Conservation (phyloP, 2,797 vertebrate species). For the Anabas testudineus region DNA sequence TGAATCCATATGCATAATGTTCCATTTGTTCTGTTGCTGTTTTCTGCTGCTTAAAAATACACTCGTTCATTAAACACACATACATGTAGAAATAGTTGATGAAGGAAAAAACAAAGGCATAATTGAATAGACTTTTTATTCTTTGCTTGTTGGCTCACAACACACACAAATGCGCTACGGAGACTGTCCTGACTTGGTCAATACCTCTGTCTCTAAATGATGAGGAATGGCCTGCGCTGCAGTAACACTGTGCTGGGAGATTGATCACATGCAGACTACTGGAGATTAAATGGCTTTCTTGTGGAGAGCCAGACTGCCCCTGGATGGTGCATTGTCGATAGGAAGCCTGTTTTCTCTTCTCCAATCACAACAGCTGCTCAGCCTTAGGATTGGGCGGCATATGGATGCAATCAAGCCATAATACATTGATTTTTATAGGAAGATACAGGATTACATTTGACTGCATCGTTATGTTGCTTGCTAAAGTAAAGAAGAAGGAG, state of each 20-base stretch:
- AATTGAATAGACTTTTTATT: conserved; percentile 37
- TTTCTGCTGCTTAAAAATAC: neutral
- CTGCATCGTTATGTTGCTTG: conserved; percentile 20
- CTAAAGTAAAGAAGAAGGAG: conserved; percentile 11
- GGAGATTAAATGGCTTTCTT: conserved; percentile 81
- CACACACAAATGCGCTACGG: conserved; percentile 54
- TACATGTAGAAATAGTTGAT: neutral
- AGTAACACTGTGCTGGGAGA: conserved; percentile 77
- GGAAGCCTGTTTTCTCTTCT: conserved; percentile 47
- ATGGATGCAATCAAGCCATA: conserved; percentile 31
- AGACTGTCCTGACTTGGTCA: conserved; percentile 71
- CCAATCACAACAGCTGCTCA: conserved; percentile 40
- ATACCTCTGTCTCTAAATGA: conserved; percentile 80
- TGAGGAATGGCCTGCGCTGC: conserved; percentile 79
- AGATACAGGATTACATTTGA: conserved; percentile 22
- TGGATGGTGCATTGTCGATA: conserved; percentile 69
- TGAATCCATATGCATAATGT: neutral
- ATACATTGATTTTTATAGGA: conserved; percentile 33
- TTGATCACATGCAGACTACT: conserved; percentile 82
- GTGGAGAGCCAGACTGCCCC: conserved; percentile 65
- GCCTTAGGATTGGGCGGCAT: conserved; percentile 28
- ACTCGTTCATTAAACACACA: neutral
- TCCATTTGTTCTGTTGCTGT: neutral
- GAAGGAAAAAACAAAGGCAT: conserved; percentile 18
- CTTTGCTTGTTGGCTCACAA: conserved; percentile 46